Evolutionary conservation across 2,888 invertebrate species (phyloP), one percentile per base, ranked within the genome.

Genomic region (Oscheius sp.): DNA sequence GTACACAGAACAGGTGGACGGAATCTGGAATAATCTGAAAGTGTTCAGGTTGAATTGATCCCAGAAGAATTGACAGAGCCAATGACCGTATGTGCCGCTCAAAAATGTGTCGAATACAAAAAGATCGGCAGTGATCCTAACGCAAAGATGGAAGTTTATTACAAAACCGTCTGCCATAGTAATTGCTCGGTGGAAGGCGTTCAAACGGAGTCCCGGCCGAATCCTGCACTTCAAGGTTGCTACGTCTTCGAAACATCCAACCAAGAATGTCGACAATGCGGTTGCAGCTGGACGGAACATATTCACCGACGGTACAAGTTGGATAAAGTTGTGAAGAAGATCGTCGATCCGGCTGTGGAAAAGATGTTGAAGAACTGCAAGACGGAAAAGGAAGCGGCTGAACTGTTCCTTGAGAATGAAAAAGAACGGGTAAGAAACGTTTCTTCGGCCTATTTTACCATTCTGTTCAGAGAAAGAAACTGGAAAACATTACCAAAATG

Each of bases 1-100:
- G 1, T 25, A 35, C 21, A 29, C 43, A 0, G 69, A 79, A 16
- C 25, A 68, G 69, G 59, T 73, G 21, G 21, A 29, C 7, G 29
- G 61, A 18, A 21, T 69, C 45, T 45, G 9, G 9, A 12, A 9
- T 16, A 45, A 12, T 12, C 16, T 16, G 3, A 18, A 49, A 18
- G 5, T 49, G 3, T 6, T 23, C n/a, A 59, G 59, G 21, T 41
- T 35, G 35, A 46, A 12, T 49, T 66, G 16, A 25, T 64, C 9
- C 64, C 46, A 3, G 45, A 23, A 9, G 53, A 72, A 29, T 7
- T 78, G 2, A 6, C 12, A 13, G 49, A 73, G 13, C 80, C 80
- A 13, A 52, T 35, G 18, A 80, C 79, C 2, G 80, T 80, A 2
- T 80, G 80, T 61, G 66, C 72, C 0, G 43, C 58, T 13, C n/a